These are phyloP conservation scores for Acanthosepion lycidas DNA, from an alignment of 2,888 invertebrate species.

Conservation along the genomic window DNA sequence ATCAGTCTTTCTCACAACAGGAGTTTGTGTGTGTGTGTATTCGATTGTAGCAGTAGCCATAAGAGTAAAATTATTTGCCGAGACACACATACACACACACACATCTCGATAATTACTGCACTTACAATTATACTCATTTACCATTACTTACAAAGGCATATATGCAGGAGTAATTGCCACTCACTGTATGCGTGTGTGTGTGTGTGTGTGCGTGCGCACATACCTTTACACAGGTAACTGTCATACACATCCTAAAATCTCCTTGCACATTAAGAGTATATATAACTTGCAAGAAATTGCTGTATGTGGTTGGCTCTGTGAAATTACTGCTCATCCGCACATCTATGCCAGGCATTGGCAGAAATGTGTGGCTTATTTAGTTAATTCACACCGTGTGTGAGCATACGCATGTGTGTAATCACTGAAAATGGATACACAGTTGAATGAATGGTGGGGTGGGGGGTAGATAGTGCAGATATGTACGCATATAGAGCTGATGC, in stretches of 20 bases:
- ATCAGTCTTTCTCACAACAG: not conserved
- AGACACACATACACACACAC: not conserved
- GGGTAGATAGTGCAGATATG: not conserved
- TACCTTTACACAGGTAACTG: not conserved
- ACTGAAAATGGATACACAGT: constrained; percentile 1
- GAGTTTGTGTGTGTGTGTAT: not conserved
- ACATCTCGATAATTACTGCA: not conserved
- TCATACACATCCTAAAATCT: not conserved
- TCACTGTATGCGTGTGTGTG: not conserved
- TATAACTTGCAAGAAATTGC: not conserved
- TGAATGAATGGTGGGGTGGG: not conserved
- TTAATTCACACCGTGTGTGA: too few relatives aligned
- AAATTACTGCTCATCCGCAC: not conserved
- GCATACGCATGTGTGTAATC: not conserved
- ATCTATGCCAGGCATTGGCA: not conserved
- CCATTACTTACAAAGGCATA: not conserved
- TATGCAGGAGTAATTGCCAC: not conserved
- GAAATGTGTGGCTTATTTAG: too few relatives aligned
- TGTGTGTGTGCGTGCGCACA: not conserved
- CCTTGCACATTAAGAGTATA: not conserved
- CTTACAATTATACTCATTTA: not conserved
- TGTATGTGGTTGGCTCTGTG: not conserved
- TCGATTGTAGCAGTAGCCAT: not conserved
- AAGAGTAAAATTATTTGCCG: not conserved
- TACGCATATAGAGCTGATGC: too few relatives aligned